Evolutionary conservation across 2,888 invertebrate genomes (phyloP), one percentile per base, ranked within the genome.

Genomic region (Monoplex corrugatus): DNA sequence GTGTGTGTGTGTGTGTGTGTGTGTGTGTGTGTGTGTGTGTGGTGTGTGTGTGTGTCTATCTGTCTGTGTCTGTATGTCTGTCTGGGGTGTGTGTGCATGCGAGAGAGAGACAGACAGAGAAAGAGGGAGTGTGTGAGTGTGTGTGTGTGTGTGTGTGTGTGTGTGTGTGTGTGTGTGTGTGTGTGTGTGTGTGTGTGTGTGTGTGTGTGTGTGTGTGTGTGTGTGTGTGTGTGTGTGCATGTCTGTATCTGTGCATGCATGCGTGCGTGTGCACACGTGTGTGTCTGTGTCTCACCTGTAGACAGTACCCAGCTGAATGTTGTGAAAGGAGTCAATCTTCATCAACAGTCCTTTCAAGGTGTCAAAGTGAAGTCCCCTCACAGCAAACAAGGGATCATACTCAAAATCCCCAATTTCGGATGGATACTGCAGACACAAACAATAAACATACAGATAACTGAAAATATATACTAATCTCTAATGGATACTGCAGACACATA

Each of bases 291-390:
- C 90, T 89, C 91, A 96, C 96, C 96, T 95, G 96, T 98, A 99
- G 0, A 99, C 99, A 0, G 98, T 98, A 84, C 98, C 99, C 95
- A 98, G 97, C 96, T 99, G 99, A 92, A 99, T 98, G 97, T 99
- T 99, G 93, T 99, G 97, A 96, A 99, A 99, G 1, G 99, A 98
- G 96, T 99, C 99, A 93, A 99, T 97, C 96, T 99, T 99, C 93
- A 99, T 97, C 43, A 99, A 97, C 28, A 99, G 96, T 5, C 99
- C 99, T 94, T 98, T 98, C 96, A 98, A 98, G 95, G 99, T 98
- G 95, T 99, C 99, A 97, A 99, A 99, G 96, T 99, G 99, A 28
- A 99, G 97, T 57, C 99, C 99, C 91, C 99, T 97, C 0, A 99
- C 98, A 32, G 99, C 98, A 97, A 99, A 99, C 92, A 98, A 97